Percentiles rank a stretch among this genome's conserved stretches.
Evolutionary conservation across 2,797 vertebrate species (phyloP).

Genomic region (Sebastes flavidus): DNA sequence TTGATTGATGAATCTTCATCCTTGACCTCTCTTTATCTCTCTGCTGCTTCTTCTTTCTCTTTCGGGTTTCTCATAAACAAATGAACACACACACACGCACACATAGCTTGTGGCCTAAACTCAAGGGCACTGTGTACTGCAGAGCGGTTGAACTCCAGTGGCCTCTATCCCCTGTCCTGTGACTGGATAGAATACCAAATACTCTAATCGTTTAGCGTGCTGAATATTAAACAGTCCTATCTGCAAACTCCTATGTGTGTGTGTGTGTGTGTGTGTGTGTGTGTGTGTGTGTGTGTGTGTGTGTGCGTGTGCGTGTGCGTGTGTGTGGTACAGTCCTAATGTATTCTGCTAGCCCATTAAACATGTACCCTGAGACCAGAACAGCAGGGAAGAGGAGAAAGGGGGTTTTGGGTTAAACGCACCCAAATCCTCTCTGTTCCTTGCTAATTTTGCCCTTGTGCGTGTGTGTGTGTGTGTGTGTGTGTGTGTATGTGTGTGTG

Average conservation of each 20-base stretch:
- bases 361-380: conserved; percentile 54
- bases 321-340: conserved; percentile 44
- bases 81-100: conserved; percentile 4
- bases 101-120: conserved; percentile 30
- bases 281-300: conserved; percentile 13
- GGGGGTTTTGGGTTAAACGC: conserved; percentile 29
- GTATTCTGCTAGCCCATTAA: conserved; percentile 56
- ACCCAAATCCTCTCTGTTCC: conserved; percentile 38
- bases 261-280: conserved; percentile 8
- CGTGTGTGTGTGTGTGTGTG: conserved; percentile 6
- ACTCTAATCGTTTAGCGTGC: conserved; percentile 58
- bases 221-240: conserved; percentile 73
- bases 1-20: conserved; percentile 38
- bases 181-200: conserved; percentile 72
- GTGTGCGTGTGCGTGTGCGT: not conserved
- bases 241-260: conserved; percentile 28
- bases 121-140: conserved; percentile 66
- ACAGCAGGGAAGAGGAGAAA: conserved; percentile 55
- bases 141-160: conserved; percentile 60
- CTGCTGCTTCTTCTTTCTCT: not conserved
- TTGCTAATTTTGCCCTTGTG: conserved; percentile 32
- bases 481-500: not conserved
- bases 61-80: conserved; percentile 8
- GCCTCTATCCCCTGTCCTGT: conserved; percentile 53
- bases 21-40: conserved; percentile 26